A percentile compares a stretch with the other conserved stretches of the same genome.
Evolutionary conservation across 2,888 invertebrate genomes (phyloP).

Genomic region (Helicoverpa assulta): DNA sequence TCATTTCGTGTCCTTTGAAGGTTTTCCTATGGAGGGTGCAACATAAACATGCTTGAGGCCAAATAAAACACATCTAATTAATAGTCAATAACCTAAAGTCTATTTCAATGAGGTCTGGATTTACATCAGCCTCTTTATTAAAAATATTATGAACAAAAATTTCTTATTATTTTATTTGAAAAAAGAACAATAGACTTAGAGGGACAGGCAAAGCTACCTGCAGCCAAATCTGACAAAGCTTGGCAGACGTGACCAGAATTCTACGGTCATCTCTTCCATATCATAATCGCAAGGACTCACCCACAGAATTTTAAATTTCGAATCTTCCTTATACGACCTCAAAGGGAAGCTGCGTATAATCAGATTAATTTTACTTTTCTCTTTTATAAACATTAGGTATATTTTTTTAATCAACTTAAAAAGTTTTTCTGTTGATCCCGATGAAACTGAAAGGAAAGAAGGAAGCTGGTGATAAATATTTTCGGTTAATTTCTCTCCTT

Average conservation of each 20-base stretch:
- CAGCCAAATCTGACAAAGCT: constrained; percentile 82
- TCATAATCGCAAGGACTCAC: constrained; percentile 79
- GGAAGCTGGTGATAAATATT: background rate
- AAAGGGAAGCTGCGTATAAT: constrained; percentile 53
- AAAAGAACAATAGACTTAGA: constrained; percentile 36
- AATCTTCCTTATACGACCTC: constrained; percentile 66
- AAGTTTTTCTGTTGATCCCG: background rate
- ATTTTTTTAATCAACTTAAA: background rate
- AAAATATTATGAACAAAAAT: constrained; percentile 14
- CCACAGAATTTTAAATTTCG: constrained; percentile 80
- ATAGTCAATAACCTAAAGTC: background rate
- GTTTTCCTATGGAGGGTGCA: background rate
- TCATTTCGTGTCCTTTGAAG: constrained; percentile 21
- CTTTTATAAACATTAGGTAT: background rate
- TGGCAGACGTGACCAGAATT: constrained; percentile 82
- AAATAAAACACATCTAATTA: background rate
- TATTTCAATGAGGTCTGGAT: background rate
- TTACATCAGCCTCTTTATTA: constrained; percentile 17
- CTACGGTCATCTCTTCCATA: constrained; percentile 74
- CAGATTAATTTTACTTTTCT: constrained; percentile 34
- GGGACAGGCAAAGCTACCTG: constrained; percentile 68
- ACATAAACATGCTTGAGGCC: too few relatives aligned
- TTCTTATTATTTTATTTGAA: constrained; percentile 17
- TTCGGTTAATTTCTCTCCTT: background rate
- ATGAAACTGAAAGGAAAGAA: background rate